Evolutionary conservation across 1,140 invertebrate genomes (phyloP), one percentile per base, ranked within the genome.

Genomic region (Aphidius gifuensis): DNA sequence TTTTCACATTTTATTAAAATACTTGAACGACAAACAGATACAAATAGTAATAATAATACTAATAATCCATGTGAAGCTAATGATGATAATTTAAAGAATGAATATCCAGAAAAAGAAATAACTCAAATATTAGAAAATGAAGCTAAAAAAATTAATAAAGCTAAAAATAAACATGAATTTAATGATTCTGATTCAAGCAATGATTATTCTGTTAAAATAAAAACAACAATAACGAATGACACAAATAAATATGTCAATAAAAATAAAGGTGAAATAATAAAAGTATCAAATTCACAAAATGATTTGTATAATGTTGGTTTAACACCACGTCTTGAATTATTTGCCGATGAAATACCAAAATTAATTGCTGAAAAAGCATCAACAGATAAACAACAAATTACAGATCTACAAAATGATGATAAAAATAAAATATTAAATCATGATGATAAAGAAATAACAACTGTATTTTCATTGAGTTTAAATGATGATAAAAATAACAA

Each of bases 1-100:
- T 80, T 80, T 59, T 79, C 76, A 0, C 72, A 80, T 55, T 78
- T 80, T 59, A 62, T 81, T n/a, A 79, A 76, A 58, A 67, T 81
- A 5, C 61, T 81, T 21, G 71, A 80, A 64, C 66, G 66, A 4
- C 74, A 81, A 40, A 72, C 76, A 68, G 65, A 45, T 64, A 46
- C 4, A 68, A 69, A 48, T 61, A 64, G 38, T 59, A 69, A 53
- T 50, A 61, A 21, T 69, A 65, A 46, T 63, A 47, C 9, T 9
- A 45, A n/a, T 21, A 51, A 45, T 49, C 42, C 9, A 8, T 39
- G 47, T 11, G 38, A 32, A 42, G 32, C 42, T 16, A 32, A 44
- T 21, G 53, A 59, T 44, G 42, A 11, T 7, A 21, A 21, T 59
- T 16, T 40, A 4, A 43, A 39, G 5, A 53, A 45, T 32, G 46